Percentiles rank a stretch among this genome's conserved stretches.
Conservation (phyloP, 2,888 invertebrate genomes). For the Zeuzera pyrina region DNA sequence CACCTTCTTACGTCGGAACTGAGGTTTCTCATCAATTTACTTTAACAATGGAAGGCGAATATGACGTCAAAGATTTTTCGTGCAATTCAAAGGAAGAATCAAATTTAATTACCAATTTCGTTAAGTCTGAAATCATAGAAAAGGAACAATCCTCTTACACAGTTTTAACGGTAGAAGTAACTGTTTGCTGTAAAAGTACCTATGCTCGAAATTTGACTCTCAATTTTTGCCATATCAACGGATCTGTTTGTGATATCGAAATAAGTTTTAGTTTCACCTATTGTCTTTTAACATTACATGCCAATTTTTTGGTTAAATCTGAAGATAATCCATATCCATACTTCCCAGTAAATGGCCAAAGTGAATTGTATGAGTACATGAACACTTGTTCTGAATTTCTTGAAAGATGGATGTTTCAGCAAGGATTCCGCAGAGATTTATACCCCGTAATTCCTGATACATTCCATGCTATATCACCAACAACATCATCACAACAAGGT, state of each 20-base stretch:
- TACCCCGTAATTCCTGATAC: constrained; percentile 59
- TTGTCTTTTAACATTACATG: constrained; percentile 52
- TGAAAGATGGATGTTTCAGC: constrained; percentile 62
- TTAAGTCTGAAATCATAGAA: constrained; percentile 20
- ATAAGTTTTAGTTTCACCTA: constrained; percentile 46
- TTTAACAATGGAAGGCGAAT: constrained; percentile 32
- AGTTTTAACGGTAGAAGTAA: constrained; percentile 34
- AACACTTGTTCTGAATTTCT: constrained; percentile 40
- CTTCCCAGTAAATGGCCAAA: constrained; percentile 40
- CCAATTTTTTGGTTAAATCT: constrained; percentile 24
- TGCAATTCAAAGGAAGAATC: constrained; percentile 36
- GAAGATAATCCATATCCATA: constrained; percentile 52
- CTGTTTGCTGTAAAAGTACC: constrained; percentile 24
- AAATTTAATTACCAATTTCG: constrained; percentile 30
- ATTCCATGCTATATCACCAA: constrained; percentile 46
- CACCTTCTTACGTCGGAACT: constrained; percentile 40
- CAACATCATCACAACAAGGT: constrained; percentile 29
- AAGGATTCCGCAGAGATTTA: constrained; percentile 61
- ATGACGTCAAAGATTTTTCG: constrained; percentile 31
- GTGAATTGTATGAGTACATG: constrained; percentile 40
- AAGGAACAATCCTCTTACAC: constrained; percentile 25
- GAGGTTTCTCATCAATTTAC: constrained; percentile 27
- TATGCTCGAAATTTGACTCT: constrained; percentile 30
- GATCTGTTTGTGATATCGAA: constrained; percentile 50
- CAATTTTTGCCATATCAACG: constrained; percentile 37